Base-by-base conservation (phyloP, 2,888 invertebrate species). In the Copidosoma aretas region DNA sequence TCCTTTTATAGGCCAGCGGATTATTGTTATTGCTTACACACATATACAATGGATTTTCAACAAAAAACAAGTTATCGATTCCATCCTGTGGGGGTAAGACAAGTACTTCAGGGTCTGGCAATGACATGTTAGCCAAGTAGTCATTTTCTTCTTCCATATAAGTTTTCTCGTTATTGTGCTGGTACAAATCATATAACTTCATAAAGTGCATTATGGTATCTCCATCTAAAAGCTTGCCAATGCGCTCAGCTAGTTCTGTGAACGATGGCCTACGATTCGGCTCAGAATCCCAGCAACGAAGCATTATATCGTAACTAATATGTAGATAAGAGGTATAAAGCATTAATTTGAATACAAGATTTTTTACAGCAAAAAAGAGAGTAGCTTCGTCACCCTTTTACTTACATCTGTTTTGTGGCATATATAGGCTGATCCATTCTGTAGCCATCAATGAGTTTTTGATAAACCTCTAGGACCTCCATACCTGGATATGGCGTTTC, bases 401-500 rank as follows among this genome's bases (percentile, higher is more conserved):
- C 86, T 86, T 89, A 94, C 86, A 94, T 85, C 71, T 91, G 89
- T 73, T 91, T 88, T 54, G 95, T 93, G 1, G 95, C 91, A 80
- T 91, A 94, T 51, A 90, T 87, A 0, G 98, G 98, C 76, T 92
- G 90, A 72, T 93, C 93, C 88, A 98, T 91, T 71, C 98, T 88
- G 79, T 94, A 93, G 73, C 97, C 97, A 77, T 91, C 90, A 62
- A 90, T 88, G 1, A 98, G 86, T 82, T 89, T 90, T 67, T 89
- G 86, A 77, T 90, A 92, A 60, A 93, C 87, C n/a, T n/a, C n/a
- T n/a, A n/a, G n/a, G n/a, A n/a, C n/a, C n/a, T n/a, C n/a, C n/a
- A n/a, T n/a, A n/a, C n/a, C n/a, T n/a, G n/a, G n/a, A n/a, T n/a
- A n/a, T n/a, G n/a, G n/a, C n/a, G n/a, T n/a, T n/a, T n/a, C n/a